Conservation (phyloP, 2,113 vertebrate genomes). For the Elaphurus davidianus region DNA sequence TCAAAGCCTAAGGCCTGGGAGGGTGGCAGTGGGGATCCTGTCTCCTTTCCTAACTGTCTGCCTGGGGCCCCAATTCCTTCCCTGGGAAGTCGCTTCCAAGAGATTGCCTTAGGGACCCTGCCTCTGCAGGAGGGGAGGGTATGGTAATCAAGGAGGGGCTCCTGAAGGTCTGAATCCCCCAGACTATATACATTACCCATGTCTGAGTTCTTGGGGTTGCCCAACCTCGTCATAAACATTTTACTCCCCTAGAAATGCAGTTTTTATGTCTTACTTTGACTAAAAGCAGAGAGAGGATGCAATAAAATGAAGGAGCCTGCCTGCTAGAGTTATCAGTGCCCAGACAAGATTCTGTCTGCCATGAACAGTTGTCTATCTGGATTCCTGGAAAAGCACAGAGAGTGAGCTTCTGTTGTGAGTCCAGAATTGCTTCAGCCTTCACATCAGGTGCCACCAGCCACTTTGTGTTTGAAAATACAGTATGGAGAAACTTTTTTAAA, state of each 20-base stretch:
- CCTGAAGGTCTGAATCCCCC: neutral
- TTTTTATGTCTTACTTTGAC: constrained; percentile 6
- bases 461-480: neutral
- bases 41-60: neutral
- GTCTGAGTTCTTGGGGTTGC: neutral
- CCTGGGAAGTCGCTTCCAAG: neutral
- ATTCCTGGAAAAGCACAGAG: neutral
- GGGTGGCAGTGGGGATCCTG: neutral
- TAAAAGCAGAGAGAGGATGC: neutral
- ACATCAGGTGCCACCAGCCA: neutral
- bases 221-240: neutral
- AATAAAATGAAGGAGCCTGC: neutral
- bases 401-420: neutral
- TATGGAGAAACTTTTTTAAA: neutral
- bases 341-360: neutral
- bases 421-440: neutral
- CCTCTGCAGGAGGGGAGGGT: rapidly evolving
- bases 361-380: neutral
- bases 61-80: neutral
- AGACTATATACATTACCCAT: neutral
- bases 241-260: neutral
- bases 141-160: neutral
- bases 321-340: neutral
- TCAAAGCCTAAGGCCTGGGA: neutral
- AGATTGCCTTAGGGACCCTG: neutral